Percentiles rank a stretch among this genome's conserved stretches.
Conservation (phyloP, 2,888 invertebrate species). For the Maniola hyperantus region DNA sequence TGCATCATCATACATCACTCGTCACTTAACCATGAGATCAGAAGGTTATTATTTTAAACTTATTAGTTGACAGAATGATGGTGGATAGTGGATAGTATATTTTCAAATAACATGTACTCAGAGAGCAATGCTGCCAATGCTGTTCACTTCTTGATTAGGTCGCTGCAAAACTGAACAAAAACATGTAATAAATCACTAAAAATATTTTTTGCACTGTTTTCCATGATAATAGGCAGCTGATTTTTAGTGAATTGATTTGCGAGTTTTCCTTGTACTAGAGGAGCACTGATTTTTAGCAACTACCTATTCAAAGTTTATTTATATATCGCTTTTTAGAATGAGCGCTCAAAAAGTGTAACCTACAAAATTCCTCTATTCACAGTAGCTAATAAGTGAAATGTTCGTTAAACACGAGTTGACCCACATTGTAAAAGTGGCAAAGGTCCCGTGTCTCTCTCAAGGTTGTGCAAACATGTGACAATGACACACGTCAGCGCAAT, state of each 20-base stretch:
- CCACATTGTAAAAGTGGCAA: constrained; percentile 15
- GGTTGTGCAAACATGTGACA: constrained; percentile 24
- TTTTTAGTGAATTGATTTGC: background rate
- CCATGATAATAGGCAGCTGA: background rate
- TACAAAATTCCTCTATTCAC: background rate
- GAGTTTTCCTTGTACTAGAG: background rate
- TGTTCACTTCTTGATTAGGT: no score
- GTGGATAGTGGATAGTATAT: no score
- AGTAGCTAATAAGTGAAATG: constrained; percentile 2
- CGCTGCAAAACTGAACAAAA: no score
- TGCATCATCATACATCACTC: no score
- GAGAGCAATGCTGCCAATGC: no score
- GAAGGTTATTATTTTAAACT: no score
- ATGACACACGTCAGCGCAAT: constrained; percentile 20
- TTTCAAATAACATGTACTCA: no score
- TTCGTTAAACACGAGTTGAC: constrained; percentile 20
- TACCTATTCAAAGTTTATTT: background rate
- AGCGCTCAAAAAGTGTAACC: background rate
- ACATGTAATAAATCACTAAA: no score
- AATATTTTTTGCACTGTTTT: background rate
- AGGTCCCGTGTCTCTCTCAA: constrained; percentile 18
- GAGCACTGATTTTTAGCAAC: background rate
- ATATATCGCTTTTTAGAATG: background rate
- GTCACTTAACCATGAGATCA: no score
- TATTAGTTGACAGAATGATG: no score